Evolutionary conservation across 2,888 invertebrate genomes (phyloP).

Genomic region (Copidosoma aretas): DNA sequence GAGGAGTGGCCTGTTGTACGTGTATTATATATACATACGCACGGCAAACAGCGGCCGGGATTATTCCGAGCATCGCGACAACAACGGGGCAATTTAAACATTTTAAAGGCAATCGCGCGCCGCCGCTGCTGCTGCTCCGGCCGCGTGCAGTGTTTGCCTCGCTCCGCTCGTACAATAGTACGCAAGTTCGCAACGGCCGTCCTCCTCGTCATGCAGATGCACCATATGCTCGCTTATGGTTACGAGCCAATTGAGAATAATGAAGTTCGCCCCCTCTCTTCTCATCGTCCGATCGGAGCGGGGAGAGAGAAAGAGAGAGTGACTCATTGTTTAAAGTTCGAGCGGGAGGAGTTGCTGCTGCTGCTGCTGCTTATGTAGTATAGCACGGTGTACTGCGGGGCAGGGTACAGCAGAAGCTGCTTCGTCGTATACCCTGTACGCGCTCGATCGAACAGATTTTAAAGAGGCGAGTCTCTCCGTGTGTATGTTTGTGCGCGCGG

Average conservation of each 20-base stretch:
- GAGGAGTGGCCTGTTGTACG: background rate
- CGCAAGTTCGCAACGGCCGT: background rate
- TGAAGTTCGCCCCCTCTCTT: constrained; percentile 32
- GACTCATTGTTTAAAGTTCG: constrained; percentile 39
- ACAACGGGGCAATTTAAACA: constrained; percentile 32
- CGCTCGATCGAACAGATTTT: constrained; percentile 34
- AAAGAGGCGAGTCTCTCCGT: constrained; percentile 17
- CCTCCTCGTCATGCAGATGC: constrained; percentile 24
- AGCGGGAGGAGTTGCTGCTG: background rate
- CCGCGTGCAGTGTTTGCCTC: constrained; percentile 8
- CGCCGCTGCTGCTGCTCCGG: background rate
- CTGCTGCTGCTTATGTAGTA: too few species aligned
- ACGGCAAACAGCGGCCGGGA: constrained; percentile 20
- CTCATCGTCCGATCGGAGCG: constrained; percentile 7
- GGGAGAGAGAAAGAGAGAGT: constrained; percentile 4
- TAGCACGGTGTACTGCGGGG: too few species aligned
- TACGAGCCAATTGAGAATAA: constrained; percentile 41
- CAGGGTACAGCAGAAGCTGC: background rate
- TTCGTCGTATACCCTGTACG: too few species aligned
- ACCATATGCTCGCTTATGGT: constrained; percentile 39
- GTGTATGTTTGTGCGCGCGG: too few species aligned
- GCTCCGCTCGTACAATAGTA: background rate
- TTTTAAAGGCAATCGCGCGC: constrained; percentile 34
- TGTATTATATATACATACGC: too few species aligned
- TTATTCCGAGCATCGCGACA: constrained; percentile 21